Evolutionary conservation across 1,140 invertebrate genomes (phyloP), one percentile per base, ranked within the genome.

Genomic region (Eumeta japonica): DNA sequence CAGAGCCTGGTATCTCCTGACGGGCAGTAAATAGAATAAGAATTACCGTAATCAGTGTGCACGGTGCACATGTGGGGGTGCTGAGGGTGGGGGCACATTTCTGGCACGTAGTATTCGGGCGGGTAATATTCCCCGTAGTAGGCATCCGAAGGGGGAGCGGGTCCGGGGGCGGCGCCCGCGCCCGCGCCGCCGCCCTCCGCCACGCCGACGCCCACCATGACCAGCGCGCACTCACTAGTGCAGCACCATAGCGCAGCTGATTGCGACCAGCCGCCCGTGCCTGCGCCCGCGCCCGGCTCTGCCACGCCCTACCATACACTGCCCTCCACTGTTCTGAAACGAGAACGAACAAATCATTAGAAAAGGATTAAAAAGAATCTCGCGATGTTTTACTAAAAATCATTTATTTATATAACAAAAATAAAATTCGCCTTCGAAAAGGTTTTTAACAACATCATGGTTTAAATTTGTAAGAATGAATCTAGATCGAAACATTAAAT

Each of bases 71-170:
- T 72, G 45, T 68, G 68, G 15, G 66, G 70, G 35, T 74, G 72
- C 49, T 71, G 61, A 13, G 68, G 68, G 33, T 70, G 67, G 32
- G 62, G 62, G 45, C 68, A 74, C 65, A 75, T 71, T 49, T 77
- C 72, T 29, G 58, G 63, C 46, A 71, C 61, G 59, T 66, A 76
- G 61, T 74, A 75, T 30, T 75, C 71, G 18, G 58, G 55, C 34
- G 62, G 58, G 61, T 73, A 74, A 60, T 72, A 73, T 52, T 74
- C 71, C 45, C 65, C 67, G 63, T 75, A 75, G 50, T 70, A 67
- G 42, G 28, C 5, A 5, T 7, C 13, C 7, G 7, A 4, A 5
- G 7, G 9, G 41, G 37, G 35, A 28, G 48, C 45, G 44, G 61
- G 52, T 34, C 42, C 18, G 45, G 55, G 50, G 43, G 40, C 53